These are phyloP conservation scores for Drosophila crucigera DNA, from an alignment of 2,888 invertebrate genomes.

Conservation along the genomic window DNA sequence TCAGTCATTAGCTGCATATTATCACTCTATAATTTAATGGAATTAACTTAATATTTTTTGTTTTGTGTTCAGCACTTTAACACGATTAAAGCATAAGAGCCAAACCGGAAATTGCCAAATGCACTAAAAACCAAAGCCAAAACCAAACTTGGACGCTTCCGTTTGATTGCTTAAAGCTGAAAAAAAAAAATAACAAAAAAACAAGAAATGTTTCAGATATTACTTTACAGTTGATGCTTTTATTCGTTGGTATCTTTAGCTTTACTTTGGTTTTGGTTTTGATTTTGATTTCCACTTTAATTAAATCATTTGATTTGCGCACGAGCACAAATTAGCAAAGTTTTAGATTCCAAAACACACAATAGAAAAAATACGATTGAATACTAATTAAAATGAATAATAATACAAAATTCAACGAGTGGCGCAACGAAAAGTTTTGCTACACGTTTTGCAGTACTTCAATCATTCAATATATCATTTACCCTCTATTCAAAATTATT, in stretches of 20 bases:
- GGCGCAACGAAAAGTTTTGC: conserved; percentile 18
- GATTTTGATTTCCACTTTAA: conserved; percentile 41
- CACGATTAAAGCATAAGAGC: neutral
- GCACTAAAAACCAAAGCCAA: conserved; percentile 30
- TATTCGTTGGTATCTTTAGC: conserved; percentile 1
- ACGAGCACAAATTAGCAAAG: conserved; percentile 50
- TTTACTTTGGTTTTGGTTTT: conserved; percentile 15
- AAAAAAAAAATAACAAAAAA: neutral
- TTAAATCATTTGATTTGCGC: conserved; percentile 52
- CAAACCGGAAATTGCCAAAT: conserved; percentile 70
- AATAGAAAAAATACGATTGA: conserved; percentile 7
- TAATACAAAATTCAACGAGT: conserved; percentile 27
- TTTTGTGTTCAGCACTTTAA: conserved; percentile 1
- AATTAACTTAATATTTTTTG: conserved; percentile 8
- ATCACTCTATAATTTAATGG: conserved; percentile 40
- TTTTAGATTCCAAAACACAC: conserved; percentile 12
- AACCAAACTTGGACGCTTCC: conserved; percentile 60
- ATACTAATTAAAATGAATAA: conserved; percentile 27
- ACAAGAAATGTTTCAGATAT: conserved; percentile 19
- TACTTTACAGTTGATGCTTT: conserved; percentile 22
- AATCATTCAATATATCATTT: conserved; percentile 11
- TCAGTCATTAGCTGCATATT: conserved; percentile 40
- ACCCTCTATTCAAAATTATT: conserved; percentile 16
- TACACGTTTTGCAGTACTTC: conserved; percentile 3
- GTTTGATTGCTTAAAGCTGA: conserved; percentile 55